Evolutionary conservation across 2,888 invertebrate species (phyloP), one percentile per base, ranked within the genome.

Genomic region (Agriopis leucophaearia): DNA sequence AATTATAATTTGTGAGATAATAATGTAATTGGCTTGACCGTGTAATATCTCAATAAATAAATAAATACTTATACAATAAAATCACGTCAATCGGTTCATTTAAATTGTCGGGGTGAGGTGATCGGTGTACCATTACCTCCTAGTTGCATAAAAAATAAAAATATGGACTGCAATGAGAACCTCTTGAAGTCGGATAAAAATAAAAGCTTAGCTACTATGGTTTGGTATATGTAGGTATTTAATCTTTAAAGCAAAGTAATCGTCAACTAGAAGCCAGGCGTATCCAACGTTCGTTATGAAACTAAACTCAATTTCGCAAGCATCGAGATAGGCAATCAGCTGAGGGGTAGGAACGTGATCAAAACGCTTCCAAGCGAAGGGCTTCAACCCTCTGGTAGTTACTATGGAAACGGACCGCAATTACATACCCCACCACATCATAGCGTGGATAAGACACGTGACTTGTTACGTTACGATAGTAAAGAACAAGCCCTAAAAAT

Each of bases 341-440:
- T 83, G 85, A 81, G 84, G 84, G 83, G 81, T 76, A 77, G 73
- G 71, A 82, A 81, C 78, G 82, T 79, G 78, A 79, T 80, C 77
- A 74, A 62, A 79, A 77, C 74, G 74, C 71, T 75, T 64, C 65
- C 65, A 67, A 69, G 69, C 71, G 79, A 83, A 86, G 87, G 88
- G 89, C 82, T 84, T 77, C 86, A 84, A 88, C 92, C 92, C 92
- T 89, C 90, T 87, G 81, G 73, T 73, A 84, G 92, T 94, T 86
- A 76, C 88, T 79, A 89, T 92, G 81, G 87, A 81, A 87, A 92
- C 92, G 81, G 72, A 77, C 81, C 85, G 82, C 85, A 87, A 84
- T 86, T 88, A 84, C 81, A 86, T 88, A 86, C 87, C 83, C 83
- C 81, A 82, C 82, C 82, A 27, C 82, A 76, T 74, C 81, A 79